Evolutionary conservation across 2,797 vertebrate species (phyloP).

Genomic region (Acanthopagrus latus): DNA sequence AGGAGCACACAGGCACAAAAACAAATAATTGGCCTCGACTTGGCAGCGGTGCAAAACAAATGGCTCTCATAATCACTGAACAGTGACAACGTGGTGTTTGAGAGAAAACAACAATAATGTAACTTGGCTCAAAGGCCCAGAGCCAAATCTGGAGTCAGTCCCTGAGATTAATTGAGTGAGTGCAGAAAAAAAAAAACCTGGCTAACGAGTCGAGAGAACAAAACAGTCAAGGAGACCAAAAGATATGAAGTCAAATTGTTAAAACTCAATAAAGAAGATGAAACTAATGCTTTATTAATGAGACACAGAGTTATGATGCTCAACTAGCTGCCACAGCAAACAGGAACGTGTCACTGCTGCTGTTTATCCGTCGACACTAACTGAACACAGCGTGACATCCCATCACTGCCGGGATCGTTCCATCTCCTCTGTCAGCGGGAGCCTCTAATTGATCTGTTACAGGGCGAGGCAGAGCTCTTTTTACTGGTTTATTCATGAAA

Average conservation of each 20-base stretch:
- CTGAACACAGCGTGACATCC: background rate
- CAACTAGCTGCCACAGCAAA: background rate
- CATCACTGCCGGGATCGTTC: slow-evolving; percentile 10
- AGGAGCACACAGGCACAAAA: background rate
- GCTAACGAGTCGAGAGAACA: background rate
- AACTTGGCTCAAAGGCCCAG: background rate
- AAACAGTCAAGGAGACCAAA: background rate
- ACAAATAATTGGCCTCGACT: background rate
- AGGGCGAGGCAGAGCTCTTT: background rate
- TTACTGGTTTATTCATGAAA: background rate
- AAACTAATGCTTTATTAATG: background rate
- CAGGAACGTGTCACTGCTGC: background rate
- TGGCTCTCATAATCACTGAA: background rate
- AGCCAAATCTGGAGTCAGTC: background rate
- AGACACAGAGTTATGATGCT: slow-evolving; percentile 12
- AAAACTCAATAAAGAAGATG: background rate
- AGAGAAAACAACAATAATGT: background rate
- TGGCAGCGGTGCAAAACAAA: background rate
- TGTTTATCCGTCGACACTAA: slow-evolving; percentile 2
- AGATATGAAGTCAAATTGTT: background rate
- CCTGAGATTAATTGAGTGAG: background rate
- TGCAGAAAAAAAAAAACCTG: background rate
- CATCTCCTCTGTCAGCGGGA: slow-evolving; percentile 15
- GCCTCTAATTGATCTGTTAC: slow-evolving; percentile 1
- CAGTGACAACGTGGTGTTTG: background rate